Conservation (phyloP, 1,140 invertebrate species). For the Aphidius ervi region DNA sequence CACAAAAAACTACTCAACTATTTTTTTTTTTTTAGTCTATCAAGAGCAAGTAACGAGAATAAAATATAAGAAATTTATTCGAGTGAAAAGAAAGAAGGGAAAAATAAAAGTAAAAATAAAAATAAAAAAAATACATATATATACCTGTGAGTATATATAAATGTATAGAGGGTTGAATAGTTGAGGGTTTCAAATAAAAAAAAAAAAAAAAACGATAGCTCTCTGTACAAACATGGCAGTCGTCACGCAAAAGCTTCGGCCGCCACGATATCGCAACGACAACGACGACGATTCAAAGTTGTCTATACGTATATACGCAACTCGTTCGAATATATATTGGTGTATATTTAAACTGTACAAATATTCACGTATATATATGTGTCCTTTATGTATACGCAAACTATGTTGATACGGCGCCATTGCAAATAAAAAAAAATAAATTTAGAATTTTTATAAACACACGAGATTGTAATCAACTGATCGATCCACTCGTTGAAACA, state of each 20-base stretch:
- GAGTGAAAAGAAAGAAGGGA: neutral
- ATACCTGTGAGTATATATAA: constrained; percentile 1
- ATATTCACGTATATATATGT: no score
- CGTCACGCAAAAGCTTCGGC: constrained; percentile 45
- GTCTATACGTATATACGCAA: no score
- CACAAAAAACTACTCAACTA: neutral
- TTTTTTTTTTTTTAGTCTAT: neutral
- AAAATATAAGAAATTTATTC: neutral
- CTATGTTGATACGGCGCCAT: no score
- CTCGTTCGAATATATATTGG: no score
- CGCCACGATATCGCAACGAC: constrained; percentile 39
- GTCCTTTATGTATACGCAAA: no score
- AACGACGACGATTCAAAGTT: constrained; percentile 1
- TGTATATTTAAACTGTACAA: no score
- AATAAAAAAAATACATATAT: neutral
- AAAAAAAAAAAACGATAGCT: constrained; percentile 25
- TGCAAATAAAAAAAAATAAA: no score
- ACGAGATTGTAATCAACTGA: no score
- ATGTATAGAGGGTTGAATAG: constrained; percentile 10
- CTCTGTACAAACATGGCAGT: constrained; percentile 48
- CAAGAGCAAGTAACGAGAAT: neutral
- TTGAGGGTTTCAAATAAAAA: constrained; percentile 25
- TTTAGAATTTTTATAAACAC: no score
- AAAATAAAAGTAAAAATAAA: neutral
- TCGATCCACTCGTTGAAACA: no score